A percentile compares a stretch with the other conserved stretches of the same genome.
Evolutionary conservation across 35 echinoderm and acorn worm species (phyloP).

Genomic region (Amphiura filiformis): DNA sequence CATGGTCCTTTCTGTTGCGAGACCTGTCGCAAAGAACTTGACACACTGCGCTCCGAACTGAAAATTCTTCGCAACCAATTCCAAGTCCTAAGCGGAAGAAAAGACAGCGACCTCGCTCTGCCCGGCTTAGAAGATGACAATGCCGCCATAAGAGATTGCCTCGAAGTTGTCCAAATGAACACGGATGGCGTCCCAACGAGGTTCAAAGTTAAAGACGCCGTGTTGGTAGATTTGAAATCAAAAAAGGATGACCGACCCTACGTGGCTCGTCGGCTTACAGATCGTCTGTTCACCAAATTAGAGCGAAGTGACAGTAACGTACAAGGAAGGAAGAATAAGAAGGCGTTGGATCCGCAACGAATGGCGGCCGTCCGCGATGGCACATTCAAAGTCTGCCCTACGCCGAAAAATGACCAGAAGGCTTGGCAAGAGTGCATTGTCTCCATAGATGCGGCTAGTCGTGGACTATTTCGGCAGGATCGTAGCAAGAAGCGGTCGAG

Average conservation of each 20-base stretch:
- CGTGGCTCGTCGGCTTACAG: neutral
- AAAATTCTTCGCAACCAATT: neutral
- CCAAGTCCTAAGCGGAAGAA: neutral
- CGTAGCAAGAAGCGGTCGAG: neutral
- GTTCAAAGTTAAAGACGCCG: neutral
- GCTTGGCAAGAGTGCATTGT: neutral
- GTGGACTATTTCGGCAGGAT: neutral
- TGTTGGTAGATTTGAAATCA: neutral
- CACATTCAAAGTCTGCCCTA: neutral
- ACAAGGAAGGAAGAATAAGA: neutral
- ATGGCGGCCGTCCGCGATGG: neutral
- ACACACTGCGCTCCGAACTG: neutral
- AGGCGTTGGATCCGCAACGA: neutral
- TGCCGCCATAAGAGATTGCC: neutral
- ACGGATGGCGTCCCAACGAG: neutral
- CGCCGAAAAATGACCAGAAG: neutral
- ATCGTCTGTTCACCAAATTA: neutral
- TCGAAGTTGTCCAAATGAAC: neutral
- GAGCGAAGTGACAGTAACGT: neutral
- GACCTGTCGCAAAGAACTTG: neutral
- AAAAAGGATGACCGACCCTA: neutral
- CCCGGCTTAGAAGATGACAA: neutral
- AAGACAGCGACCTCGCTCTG: neutral
- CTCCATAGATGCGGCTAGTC: neutral
- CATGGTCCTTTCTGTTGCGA: neutral